phyloP scores from a whole-genome alignment of 2,113 vertebrate genomes.

The Sylvietta virens region DNA sequence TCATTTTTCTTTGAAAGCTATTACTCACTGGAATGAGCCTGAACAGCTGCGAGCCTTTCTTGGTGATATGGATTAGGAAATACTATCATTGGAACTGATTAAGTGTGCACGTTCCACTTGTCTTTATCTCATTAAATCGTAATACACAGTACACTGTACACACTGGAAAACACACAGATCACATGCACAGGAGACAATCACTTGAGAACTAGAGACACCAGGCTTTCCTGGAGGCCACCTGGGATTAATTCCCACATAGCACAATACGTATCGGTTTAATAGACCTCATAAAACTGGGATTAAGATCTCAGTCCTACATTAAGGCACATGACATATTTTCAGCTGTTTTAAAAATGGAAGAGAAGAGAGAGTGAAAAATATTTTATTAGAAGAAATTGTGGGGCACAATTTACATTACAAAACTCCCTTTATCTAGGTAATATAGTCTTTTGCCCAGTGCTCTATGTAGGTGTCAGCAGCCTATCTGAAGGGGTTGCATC shows the following conservation, averaged over 20 bases:
- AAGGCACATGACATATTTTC: neutral
- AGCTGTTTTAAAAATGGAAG: neutral
- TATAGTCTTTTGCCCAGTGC: neutral
- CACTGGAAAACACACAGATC: neutral
- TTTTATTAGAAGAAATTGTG: neutral
- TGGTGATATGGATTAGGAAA: neutral
- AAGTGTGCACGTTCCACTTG: neutral
- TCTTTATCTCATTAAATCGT: constrained; percentile 1
- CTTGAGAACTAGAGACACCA: neutral
- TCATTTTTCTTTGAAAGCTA: constrained; percentile 17
- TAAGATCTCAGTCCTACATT: constrained; percentile 8
- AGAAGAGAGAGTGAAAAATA: neutral
- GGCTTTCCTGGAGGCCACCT: neutral
- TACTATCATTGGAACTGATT: neutral
- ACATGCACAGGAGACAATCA: neutral
- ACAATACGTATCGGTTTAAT: neutral
- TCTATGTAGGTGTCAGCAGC: neutral
- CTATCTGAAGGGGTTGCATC: neutral
- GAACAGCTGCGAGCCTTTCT: constrained; percentile 14
- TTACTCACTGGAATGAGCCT: neutral
- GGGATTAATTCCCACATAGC: constrained; percentile 15
- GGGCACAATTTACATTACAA: neutral
- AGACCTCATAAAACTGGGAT: constrained; percentile 22
- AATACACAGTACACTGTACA: neutral
- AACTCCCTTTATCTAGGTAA: neutral